Conservation (phyloP, 2,797 vertebrate species). For the Sebastes trivittatus region DNA sequence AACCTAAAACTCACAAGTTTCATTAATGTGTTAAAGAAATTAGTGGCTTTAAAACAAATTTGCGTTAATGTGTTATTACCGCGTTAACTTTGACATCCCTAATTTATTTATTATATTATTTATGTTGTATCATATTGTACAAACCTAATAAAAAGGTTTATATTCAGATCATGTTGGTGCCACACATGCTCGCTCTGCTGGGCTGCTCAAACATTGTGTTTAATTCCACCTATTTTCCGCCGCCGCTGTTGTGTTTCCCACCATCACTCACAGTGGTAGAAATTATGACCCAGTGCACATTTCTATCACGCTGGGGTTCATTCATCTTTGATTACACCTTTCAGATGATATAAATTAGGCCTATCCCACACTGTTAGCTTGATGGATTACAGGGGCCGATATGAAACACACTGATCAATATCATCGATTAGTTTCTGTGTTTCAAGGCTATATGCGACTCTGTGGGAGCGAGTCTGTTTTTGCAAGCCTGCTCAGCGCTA, state of each 20-base stretch:
- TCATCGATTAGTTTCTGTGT: slow-evolving; percentile 80
- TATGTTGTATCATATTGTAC: not conserved
- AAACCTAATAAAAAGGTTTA: not conserved
- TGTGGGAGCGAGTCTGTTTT: slow-evolving; percentile 42
- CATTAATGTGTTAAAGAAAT: no score
- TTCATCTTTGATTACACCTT: slow-evolving; percentile 85
- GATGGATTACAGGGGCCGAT: slow-evolving; percentile 79
- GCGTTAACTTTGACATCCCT: not conserved
- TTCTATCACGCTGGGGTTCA: slow-evolving; percentile 80
- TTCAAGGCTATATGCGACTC: slow-evolving; percentile 73
- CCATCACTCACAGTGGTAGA: slow-evolving; percentile 76
- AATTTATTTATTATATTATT: not conserved
- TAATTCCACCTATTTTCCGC: slow-evolving; percentile 39
- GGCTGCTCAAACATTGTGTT: slow-evolving; percentile 21
- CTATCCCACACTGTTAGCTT: slow-evolving; percentile 77
- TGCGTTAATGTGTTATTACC: no score
- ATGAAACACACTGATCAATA: slow-evolving; percentile 84
- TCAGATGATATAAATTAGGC: slow-evolving; percentile 84
- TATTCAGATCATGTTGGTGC: not conserved
- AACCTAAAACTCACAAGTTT: no score
- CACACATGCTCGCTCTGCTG: not conserved
- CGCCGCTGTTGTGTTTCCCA: slow-evolving; percentile 57
- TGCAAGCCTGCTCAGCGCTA: slow-evolving; percentile 12
- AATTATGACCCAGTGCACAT: slow-evolving; percentile 80
- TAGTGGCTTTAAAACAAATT: no score